Evolutionary conservation across 2,113 vertebrate genomes (phyloP).

Genomic region (Psephotus haematonotus): DNA sequence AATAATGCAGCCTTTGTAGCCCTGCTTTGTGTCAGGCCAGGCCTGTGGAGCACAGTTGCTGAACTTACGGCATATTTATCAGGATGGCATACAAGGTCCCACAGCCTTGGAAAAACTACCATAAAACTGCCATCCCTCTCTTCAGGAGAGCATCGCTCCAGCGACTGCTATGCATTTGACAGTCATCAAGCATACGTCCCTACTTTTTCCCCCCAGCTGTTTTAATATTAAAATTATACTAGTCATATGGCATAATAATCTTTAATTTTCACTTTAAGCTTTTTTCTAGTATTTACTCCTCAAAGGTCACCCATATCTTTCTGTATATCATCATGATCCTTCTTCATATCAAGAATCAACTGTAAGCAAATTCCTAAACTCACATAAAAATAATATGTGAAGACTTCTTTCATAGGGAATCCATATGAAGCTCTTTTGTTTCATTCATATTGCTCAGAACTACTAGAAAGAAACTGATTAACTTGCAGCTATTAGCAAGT

Average conservation of each 20-base stretch:
- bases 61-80: background rate
- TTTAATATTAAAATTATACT: background rate
- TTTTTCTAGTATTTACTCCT: background rate
- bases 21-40: background rate
- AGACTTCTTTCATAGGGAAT: background rate
- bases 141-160: background rate
- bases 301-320: background rate
- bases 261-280: background rate
- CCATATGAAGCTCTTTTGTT: background rate
- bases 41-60: background rate
- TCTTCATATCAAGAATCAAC: background rate
- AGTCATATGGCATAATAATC: background rate
- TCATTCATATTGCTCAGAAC: background rate
- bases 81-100: background rate
- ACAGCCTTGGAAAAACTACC: background rate
- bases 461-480: background rate
- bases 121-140: background rate
- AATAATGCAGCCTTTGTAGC: background rate
- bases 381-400: fast-evolving
- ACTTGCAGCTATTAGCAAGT: background rate
- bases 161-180: background rate
- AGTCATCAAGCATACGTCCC: background rate
- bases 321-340: background rate
- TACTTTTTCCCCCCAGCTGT: background rate
- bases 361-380: background rate